Evolutionary conservation across 2,888 invertebrate species (phyloP), one percentile per base, ranked within the genome.

Genomic region (Lutraria lutraria): DNA sequence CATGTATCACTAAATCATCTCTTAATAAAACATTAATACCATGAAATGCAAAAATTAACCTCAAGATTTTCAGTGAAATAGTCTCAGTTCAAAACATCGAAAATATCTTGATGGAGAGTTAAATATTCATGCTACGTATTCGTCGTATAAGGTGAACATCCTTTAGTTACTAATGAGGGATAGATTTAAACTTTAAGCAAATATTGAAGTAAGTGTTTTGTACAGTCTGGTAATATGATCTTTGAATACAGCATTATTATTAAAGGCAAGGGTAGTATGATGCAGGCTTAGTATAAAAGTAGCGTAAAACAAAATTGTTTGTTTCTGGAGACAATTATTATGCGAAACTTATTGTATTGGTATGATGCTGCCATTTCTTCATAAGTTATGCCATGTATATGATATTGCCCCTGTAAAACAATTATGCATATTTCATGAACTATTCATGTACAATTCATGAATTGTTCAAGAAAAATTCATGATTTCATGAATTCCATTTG

Each of bases 41-140:
- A 68, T 68, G 25, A 68, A 68, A 68, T 68, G 63, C 25, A 68
- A 68, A 68, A 68, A 68, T 68, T 68, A 68, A 25, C 63, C 63
- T 25, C 63, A 25, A 25, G n/a, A n/a, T n/a, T 8, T n/a, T 63
- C 6, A 25, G 63, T 25, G 63, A 68, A 68, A 68, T 25, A 68
- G 4, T 25, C 13, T 12, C 25, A 25, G 63, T 68, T 68, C 63
- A 68, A 68, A 68, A 68, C 63, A 6, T 68, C 25, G 21, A 68
- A 68, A 68, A n/a, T 12, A 25, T 68, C 63, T 25, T 25, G 25
- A 68, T 68, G n/a, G 2, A 25, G 63, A 68, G 63, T 25, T 68
- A 68, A 25, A 60, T 21, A 60, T 60, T 16, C 63, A 25, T 68
- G 12, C 25, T 25, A 68, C 25, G 60, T 60, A 21, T 8, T 19